phyloP scores from a whole-genome alignment of 2,113 vertebrate species.

The Phalacrocorax brasilianus region DNA sequence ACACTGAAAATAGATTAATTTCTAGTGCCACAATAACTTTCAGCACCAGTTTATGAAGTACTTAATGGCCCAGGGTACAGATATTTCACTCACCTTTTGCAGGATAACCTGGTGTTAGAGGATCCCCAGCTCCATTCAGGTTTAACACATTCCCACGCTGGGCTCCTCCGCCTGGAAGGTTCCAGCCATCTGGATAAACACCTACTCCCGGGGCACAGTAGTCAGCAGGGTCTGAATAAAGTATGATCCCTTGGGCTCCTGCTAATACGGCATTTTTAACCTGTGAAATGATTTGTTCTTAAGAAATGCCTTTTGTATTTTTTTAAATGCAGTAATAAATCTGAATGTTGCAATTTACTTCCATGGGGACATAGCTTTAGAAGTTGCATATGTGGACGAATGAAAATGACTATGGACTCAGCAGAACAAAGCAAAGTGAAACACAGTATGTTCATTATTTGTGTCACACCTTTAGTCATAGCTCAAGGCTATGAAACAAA shows the following conservation, averaged over 20 bases:
- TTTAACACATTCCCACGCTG: constrained; percentile 95
- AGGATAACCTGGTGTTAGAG: constrained; percentile 94
- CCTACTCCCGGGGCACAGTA: constrained; percentile 84
- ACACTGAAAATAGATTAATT: not conserved
- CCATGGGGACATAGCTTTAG: not conserved
- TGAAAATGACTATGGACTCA: not conserved
- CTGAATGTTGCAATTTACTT: not conserved
- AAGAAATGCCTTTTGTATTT: not conserved
- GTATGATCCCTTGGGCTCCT: constrained; percentile 87
- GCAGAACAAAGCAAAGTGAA: not conserved
- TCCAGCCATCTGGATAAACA: constrained; percentile 91
- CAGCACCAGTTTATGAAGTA: not conserved
- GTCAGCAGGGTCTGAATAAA: constrained; percentile 95
- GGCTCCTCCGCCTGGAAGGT: constrained; percentile 85
- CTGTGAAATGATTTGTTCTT: constrained; percentile 65
- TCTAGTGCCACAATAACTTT: not conserved
- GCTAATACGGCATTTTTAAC: constrained; percentile 91
- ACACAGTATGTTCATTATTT: not conserved
- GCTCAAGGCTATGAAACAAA: not conserved
- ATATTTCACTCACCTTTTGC: constrained; percentile 85
- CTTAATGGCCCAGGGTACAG: not conserved
- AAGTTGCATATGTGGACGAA: not conserved
- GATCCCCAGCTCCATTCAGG: constrained; percentile 91
- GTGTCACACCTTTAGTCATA: not conserved
- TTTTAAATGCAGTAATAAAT: not conserved